phyloP scores from a whole-genome alignment of 2,888 invertebrate species.

The Ennomos erosarius region DNA sequence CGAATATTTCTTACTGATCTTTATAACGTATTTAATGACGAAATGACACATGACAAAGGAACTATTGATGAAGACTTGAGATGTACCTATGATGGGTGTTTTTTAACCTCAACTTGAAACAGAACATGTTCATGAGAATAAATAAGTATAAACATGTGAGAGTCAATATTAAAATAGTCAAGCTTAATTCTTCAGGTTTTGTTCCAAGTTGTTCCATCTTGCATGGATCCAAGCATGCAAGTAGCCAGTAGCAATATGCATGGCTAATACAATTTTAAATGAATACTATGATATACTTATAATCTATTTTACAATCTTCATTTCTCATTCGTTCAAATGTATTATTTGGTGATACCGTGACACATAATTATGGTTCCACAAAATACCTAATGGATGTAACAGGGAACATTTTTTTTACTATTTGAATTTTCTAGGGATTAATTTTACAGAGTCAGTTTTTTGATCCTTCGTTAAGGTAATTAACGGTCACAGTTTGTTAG shows the following conservation, averaged over 20 bases:
- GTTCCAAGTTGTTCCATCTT: slow-evolving; percentile 3
- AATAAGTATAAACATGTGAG: slow-evolving; percentile 4
- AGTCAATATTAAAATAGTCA: neutral
- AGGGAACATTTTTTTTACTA: neutral
- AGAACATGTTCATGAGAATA: slow-evolving; percentile 51
- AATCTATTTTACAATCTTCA: slow-evolving; percentile 60
- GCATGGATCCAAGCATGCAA: slow-evolving; percentile 55
- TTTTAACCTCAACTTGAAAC: neutral
- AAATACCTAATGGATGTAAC: slow-evolving; percentile 25
- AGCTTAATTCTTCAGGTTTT: too few relatives aligned
- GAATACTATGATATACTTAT: slow-evolving; percentile 57
- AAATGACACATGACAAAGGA: slow-evolving; percentile 85
- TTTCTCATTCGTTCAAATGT: slow-evolving; percentile 59
- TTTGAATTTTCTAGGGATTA: neutral
- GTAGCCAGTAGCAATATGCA: slow-evolving; percentile 57
- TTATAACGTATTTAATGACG: slow-evolving; percentile 71
- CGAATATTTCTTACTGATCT: slow-evolving; percentile 65
- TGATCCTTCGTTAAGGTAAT: too few relatives aligned
- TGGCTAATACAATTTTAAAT: slow-evolving; percentile 69
- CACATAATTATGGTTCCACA: slow-evolving; percentile 27
- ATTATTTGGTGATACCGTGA: slow-evolving; percentile 76
- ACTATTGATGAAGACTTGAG: slow-evolving; percentile 83
- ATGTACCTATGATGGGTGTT: slow-evolving; percentile 49
- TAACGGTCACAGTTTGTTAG: too few relatives aligned
- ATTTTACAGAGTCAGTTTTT: too few relatives aligned